These are phyloP conservation scores for Dicyrtoma fusca DNA, from an alignment of 2,888 invertebrate genomes.

Conservation along the genomic window DNA sequence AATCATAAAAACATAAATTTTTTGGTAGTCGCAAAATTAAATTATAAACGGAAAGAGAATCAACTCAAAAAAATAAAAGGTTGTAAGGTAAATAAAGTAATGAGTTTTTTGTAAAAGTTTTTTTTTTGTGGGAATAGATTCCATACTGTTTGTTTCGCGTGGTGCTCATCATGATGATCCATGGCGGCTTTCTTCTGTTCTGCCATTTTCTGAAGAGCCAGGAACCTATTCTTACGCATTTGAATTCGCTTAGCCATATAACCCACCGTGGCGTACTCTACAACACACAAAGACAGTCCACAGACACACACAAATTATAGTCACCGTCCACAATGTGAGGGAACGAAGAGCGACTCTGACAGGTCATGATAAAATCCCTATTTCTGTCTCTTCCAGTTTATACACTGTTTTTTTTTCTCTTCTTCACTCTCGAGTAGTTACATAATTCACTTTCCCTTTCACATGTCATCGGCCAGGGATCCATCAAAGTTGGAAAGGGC, in stretches of 20 bases:
- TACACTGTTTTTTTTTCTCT: not conserved
- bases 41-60: conserved; percentile 3
- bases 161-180: conserved; percentile 66
- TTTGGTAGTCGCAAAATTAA: not conserved
- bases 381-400: conserved; percentile 6
- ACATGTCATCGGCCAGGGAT: no score
- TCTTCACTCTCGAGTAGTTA: not conserved
- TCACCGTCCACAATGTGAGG: not conserved
- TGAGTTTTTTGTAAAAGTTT: no score
- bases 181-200: conserved; percentile 83
- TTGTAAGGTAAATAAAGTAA: conserved; percentile 3
- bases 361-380: not conserved
- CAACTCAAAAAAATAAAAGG: not conserved
- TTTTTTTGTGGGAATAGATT: not conserved
- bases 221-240: conserved; percentile 91
- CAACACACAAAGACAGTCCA: conserved; percentile 58
- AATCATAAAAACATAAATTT: no score
- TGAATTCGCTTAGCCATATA: conserved; percentile 97
- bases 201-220: conserved; percentile 87
- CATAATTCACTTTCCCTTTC: not conserved
- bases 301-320: conserved; percentile 5
- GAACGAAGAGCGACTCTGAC: not conserved
- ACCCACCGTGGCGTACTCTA: conserved; percentile 97
- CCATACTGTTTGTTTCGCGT: conserved; percentile 56
- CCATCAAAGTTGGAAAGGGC: no score